Evolutionary conservation across 53 echinoderm and acorn worm genomes (phyloP), one percentile per base, ranked within the genome.

Genomic region (Holothuria scabra): DNA sequence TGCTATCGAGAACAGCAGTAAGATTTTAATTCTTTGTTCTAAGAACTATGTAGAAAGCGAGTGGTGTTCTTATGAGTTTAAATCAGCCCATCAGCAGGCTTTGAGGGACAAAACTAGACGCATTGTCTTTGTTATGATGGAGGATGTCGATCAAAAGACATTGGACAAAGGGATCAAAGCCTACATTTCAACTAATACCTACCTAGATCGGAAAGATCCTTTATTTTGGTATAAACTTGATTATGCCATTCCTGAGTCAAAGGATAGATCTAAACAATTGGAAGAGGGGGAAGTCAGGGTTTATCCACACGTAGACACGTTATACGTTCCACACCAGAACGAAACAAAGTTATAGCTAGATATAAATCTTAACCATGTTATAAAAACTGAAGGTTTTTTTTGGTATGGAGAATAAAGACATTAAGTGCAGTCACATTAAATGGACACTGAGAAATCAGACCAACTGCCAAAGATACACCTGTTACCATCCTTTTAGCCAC

Each of bases 31-130:
- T 33, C 81, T 93, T 30, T 81, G 90, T 57, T 84, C 89, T 19
- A 76, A 87, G 41, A 87, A 90, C 79, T 93, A 84, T 29, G 19
- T 93, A 22, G 28, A 87, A 28, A 93, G 93, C 58, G 90, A 93
- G 25, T 93, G 93, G 93, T 93, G 93, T 75, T 86, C 87, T 34
- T 90, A 81, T 44, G 93, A 93, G 75, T 93, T 93, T 63, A 80
- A 93, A 57, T 74, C 84, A 20, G 87, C 93, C 19, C 90, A 93
- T 59, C 72, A 74, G 16, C 90, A 93, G 34, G 87, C 90, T 21
- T 56, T 93, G 24, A 79, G 60, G 13, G 93, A 93, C 46, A 78
- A 74, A 7, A 78, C 66, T 46, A 82, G 74, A 44, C 79, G 90
- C 2, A 57, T 93, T n/a, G 87, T 93, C 23, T 85, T 93, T 28